Evolutionary conservation across 1,140 invertebrate species (phyloP), one percentile per base, ranked within the genome.

Genomic region (Drosophila burlai): DNA sequence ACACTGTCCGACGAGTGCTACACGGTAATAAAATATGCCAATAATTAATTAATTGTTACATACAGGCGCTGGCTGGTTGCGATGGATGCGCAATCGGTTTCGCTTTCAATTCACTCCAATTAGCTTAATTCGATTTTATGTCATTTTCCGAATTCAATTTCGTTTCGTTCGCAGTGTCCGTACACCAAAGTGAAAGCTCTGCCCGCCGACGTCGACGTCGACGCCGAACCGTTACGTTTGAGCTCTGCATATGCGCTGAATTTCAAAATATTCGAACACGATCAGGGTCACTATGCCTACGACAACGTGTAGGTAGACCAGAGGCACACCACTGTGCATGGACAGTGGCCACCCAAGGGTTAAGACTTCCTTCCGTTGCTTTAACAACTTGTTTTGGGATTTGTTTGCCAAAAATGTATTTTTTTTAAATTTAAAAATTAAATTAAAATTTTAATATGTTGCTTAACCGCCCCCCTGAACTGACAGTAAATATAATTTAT

Each of bases 261-360:
- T 76, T 92, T 92, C 46, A 92, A 92, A 85, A 90, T 91, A 49
- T 94, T 92, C 52, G 83, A 93, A 46, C 83, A 92, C 63, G 83
- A 91, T 68, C 61, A 86, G 69, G 84, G 83, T 67, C 90, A 59
- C 76, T 94, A 67, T 91, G 93, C 77, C 95, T 93, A 86, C 93
- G 94, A 74, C 91, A 95, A 84, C 94, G 94, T 64, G 93, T 95
- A 60, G 93, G 92, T 72, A 94, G 94, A 85, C 86, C 21, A 93
- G 54, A 6, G 18, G 9, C 11, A 18, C 29, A 18, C 29, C n/a
- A 64, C 62, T 43, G 54, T 60, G 54, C 54, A 0, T 36, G 29
- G 16, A 46, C 55, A 52, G 47, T 65, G 38, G 59, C 0, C 38
- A 45, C 13, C 13, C 9, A 6, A 24, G 3, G 4, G 13, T 21